These are phyloP conservation scores for Chironomus tepperi DNA, from an alignment of 1,140 invertebrate genomes.

Conservation along the genomic window DNA sequence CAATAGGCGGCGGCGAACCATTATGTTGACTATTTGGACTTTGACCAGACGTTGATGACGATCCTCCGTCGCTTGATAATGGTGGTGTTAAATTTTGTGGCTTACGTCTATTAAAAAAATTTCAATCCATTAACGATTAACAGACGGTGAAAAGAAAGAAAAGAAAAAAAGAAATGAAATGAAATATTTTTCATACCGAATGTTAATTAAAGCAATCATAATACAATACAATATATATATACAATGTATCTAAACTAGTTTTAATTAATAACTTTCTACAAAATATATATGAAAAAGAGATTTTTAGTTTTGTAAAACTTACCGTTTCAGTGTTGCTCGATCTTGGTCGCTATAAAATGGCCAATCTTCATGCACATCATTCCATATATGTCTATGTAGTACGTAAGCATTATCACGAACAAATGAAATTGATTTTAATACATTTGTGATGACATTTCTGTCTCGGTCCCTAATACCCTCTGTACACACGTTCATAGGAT, in stretches of 20 bases:
- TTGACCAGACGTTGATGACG: conserved; percentile 45
- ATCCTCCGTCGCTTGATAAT: conserved; percentile 67
- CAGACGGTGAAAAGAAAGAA: conserved; percentile 25
- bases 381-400: conserved; percentile 76
- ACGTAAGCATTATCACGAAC: conserved; percentile 83
- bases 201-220: conserved; percentile 20
- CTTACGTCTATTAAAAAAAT: conserved; percentile 59
- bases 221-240: conserved; percentile 24
- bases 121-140: no score
- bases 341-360: conserved; percentile 86
- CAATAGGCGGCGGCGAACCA: conserved; percentile 49
- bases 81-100: conserved; percentile 81
- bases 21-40: conserved; percentile 60
- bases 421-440: conserved; percentile 68
- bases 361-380: conserved; percentile 90
- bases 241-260: background rate
- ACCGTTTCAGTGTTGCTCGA: conserved; percentile 74
- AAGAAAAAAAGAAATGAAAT: background rate
- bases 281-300: background rate
- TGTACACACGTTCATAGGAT: no score
- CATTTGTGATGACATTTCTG: conserved; percentile 57
- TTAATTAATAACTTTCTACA: conserved; percentile 12
- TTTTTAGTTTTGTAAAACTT: conserved; percentile 27
- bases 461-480: conserved; percentile 83
- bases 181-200: background rate